Conservation (phyloP, 2,797 vertebrate species). For the Sebastes ruberrimus region DNA sequence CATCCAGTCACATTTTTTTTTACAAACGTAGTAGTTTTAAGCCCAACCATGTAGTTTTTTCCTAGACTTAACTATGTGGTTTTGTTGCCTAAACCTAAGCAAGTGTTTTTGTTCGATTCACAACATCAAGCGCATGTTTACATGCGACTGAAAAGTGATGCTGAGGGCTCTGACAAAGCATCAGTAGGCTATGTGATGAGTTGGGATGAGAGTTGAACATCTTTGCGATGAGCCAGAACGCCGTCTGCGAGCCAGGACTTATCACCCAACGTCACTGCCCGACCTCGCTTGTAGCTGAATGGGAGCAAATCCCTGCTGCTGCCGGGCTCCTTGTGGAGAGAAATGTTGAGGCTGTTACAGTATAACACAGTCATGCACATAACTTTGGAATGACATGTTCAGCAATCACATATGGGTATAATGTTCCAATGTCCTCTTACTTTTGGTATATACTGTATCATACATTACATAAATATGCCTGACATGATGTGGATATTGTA, state of each 20-base stretch:
- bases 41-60: too few relatives aligned
- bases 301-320: constrained; percentile 6
- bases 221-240: background rate
- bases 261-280: background rate
- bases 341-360: background rate
- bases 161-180: too few relatives aligned
- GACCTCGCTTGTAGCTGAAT: background rate
- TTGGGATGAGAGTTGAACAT: too few relatives aligned
- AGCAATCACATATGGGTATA: background rate
- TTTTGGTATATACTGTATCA: background rate
- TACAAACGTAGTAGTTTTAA: too few relatives aligned
- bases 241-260: background rate
- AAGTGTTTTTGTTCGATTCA: too few relatives aligned
- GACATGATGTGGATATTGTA: background rate
- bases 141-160: too few relatives aligned
- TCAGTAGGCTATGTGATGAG: too few relatives aligned
- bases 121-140: too few relatives aligned
- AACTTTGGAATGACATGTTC: background rate
- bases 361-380: background rate
- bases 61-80: too few relatives aligned
- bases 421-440: background rate
- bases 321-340: too few relatives aligned
- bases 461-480: background rate
- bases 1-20: too few relatives aligned
- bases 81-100: too few relatives aligned